A percentile compares a stretch with the other conserved stretches of the same genome.
These are phyloP conservation scores for Notamacropus eugenii DNA, from an alignment of 2,797 vertebrate genomes.

Conservation along the genomic window DNA sequence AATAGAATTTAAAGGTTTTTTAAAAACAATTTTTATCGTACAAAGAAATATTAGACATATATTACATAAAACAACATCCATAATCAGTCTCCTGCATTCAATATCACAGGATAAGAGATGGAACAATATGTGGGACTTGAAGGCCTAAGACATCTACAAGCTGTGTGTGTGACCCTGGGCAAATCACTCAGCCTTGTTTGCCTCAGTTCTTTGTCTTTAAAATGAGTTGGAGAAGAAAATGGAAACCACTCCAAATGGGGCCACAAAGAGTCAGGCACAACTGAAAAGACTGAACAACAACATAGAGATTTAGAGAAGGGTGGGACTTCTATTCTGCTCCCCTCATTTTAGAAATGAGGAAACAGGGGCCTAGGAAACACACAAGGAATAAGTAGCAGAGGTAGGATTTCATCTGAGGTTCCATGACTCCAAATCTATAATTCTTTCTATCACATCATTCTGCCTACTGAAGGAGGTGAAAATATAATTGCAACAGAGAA, in stretches of 20 bases:
- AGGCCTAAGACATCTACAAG: too few relatives aligned
- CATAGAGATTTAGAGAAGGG: neutral
- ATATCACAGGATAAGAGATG: too few relatives aligned
- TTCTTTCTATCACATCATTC: neutral
- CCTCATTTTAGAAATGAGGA: neutral
- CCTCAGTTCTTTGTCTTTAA: neutral
- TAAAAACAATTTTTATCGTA: too few relatives aligned
- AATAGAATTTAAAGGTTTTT: neutral
- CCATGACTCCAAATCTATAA: neutral
- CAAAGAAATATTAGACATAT: too few relatives aligned
- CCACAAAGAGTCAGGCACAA: neutral
- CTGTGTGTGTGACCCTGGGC: too few relatives aligned
- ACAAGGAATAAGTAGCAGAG: neutral
- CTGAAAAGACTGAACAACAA: neutral
- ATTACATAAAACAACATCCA: too few relatives aligned
- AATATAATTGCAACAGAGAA: neutral
- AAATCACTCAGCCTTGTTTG: neutral
- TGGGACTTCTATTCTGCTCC: neutral
- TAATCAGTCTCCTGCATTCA: too few relatives aligned
- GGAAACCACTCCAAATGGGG: neutral
- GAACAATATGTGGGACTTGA: too few relatives aligned
- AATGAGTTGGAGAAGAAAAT: neutral
- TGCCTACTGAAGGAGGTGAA: neutral
- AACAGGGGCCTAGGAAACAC: neutral
- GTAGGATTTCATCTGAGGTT: neutral